phyloP scores from a whole-genome alignment of 2,888 invertebrate genomes.

The Acanthosepion pharaonis region DNA sequence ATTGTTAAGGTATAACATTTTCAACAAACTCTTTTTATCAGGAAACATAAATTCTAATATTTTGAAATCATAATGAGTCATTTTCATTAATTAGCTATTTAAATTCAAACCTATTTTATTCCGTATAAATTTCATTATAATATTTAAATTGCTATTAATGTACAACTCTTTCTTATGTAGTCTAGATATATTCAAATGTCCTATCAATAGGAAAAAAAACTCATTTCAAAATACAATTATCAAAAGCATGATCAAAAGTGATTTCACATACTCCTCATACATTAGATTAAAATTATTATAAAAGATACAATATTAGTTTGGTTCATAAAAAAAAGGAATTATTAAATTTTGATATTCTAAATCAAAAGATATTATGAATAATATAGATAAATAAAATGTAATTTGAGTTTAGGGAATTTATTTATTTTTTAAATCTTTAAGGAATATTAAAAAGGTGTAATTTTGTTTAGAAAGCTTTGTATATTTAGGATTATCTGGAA shows the following conservation, averaged over 20 bases:
- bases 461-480: no score
- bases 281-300: not conserved
- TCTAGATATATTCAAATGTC: not conserved
- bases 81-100: not conserved
- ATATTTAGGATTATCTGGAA: no score
- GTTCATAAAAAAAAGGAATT: no score
- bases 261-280: not conserved
- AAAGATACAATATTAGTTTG: no score
- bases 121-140: not conserved
- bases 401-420: not conserved
- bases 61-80: not conserved
- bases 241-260: not conserved
- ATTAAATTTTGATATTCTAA: no score
- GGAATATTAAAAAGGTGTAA: no score
- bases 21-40: not conserved
- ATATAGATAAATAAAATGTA: not conserved
- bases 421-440: no score
- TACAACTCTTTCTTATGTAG: not conserved
- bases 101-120: not conserved
- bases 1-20: not conserved
- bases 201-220: not conserved
- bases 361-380: not conserved
- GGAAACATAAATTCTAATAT: not conserved
- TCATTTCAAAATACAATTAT: not conserved
- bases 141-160: not conserved